A percentile compares a stretch with the other conserved stretches of the same genome.
Conservation (phyloP, 2,797 vertebrate genomes). For the Tokudaia tokunoshimensis region DNA sequence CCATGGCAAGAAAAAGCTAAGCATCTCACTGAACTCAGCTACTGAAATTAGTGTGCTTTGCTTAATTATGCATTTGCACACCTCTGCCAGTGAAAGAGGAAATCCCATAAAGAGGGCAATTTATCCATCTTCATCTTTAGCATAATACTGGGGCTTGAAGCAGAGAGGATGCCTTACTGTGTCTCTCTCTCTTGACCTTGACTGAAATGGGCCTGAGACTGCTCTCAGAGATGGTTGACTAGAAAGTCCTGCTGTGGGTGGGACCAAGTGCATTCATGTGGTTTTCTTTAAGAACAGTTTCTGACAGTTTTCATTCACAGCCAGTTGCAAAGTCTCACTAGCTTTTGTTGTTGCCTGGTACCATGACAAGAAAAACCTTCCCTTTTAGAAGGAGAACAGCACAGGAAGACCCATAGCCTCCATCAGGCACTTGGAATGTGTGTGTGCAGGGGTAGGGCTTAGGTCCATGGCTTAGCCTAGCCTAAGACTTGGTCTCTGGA, state of each 20-base stretch:
- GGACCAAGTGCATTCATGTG: not conserved
- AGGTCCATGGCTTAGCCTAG: not conserved
- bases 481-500: not conserved
- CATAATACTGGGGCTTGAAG: not conserved
- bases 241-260: not conserved
- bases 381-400: not conserved
- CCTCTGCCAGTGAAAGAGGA: slow-evolving; percentile 55
- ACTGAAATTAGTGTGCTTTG: slow-evolving; percentile 51
- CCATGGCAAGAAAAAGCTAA: slow-evolving; percentile 51
- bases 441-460: not conserved
- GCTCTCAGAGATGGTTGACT: not conserved
- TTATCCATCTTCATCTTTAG: slow-evolving; percentile 2
- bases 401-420: not conserved
- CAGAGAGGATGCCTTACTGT: not conserved
- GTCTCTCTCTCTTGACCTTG: not conserved
- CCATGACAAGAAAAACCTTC: not conserved
- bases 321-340: not conserved
- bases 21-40: slow-evolving; percentile 39
- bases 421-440: not conserved
- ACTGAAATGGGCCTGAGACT: not conserved
- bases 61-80: slow-evolving; percentile 58
- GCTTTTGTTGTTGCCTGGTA: not conserved
- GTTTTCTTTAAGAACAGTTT: not conserved
- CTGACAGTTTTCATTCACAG: not conserved
- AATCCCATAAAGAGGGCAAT: slow-evolving; percentile 52